A percentile compares a stretch with the other conserved stretches of the same genome.
Conservation (phyloP, 2,113 vertebrate species). For the Otocyon megalotis region DNA sequence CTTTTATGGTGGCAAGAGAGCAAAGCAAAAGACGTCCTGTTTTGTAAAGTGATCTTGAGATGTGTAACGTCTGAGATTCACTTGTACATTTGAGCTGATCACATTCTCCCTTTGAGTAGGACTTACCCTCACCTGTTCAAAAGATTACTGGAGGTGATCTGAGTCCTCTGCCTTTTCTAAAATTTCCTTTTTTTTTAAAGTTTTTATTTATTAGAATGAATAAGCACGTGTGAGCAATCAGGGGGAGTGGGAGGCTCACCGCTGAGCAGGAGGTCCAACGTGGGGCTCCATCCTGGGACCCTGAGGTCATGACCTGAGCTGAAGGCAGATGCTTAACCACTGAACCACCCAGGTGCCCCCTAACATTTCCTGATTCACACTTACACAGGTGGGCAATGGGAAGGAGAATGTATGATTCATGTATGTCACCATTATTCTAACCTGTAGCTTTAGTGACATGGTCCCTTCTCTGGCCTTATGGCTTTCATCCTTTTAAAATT, state of each 20-base stretch:
- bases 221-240: too few species aligned
- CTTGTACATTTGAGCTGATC: neutral
- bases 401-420: neutral
- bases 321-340: too few species aligned
- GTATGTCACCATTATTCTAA: neutral
- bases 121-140: rapidly evolving
- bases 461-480: neutral
- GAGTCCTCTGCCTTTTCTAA: neutral
- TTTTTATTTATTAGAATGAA: too few species aligned
- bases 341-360: too few species aligned
- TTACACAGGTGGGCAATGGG: neutral
- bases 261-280: too few species aligned
- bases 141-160: neutral
- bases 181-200: neutral
- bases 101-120: neutral
- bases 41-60: neutral
- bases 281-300: too few species aligned
- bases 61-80: neutral
- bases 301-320: too few species aligned
- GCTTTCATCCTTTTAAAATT: neutral
- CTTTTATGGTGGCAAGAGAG: neutral
- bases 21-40: neutral
- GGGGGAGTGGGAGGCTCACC: too few species aligned
- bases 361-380: neutral
- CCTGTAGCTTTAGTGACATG: neutral